phyloP scores from a whole-genome alignment of 1,140 invertebrate genomes.

The Polyergus mexicanus region DNA sequence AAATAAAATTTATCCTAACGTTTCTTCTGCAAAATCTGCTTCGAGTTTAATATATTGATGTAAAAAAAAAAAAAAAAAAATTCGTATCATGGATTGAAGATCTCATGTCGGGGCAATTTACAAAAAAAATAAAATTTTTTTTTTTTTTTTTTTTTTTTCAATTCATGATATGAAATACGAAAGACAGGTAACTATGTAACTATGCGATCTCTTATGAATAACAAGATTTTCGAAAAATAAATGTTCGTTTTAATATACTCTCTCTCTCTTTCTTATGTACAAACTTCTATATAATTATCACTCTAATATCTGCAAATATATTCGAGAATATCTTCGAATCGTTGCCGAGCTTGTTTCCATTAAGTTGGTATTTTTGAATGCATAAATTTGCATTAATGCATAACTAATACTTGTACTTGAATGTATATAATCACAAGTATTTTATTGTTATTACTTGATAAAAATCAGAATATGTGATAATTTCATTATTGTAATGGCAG shows the following conservation, averaged over 20 bases:
- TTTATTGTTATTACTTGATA: background rate
- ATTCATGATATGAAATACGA: background rate
- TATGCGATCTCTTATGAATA: background rate
- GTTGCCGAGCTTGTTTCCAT: background rate
- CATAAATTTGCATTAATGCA: background rate
- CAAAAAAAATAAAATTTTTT: background rate
- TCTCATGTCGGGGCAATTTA: too few relatives aligned
- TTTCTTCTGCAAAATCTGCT: background rate
- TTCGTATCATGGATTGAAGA: too few relatives aligned
- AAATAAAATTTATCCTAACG: background rate
- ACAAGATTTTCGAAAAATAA: constrained; percentile 8
- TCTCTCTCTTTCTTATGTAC: background rate
- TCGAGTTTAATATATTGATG: background rate
- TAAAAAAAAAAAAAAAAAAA: too few relatives aligned
- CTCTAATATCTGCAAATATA: background rate
- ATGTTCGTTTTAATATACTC: background rate
- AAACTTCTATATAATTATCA: background rate
- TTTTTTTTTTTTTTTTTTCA: background rate
- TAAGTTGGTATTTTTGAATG: background rate
- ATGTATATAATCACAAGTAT: background rate
- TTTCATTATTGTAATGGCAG: background rate
- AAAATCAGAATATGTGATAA: background rate
- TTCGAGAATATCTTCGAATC: constrained; percentile 23
- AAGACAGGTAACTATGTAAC: too few relatives aligned
- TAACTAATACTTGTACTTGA: background rate